Conservation (phyloP, 2,888 invertebrate species). For the Corbicula japonica region DNA sequence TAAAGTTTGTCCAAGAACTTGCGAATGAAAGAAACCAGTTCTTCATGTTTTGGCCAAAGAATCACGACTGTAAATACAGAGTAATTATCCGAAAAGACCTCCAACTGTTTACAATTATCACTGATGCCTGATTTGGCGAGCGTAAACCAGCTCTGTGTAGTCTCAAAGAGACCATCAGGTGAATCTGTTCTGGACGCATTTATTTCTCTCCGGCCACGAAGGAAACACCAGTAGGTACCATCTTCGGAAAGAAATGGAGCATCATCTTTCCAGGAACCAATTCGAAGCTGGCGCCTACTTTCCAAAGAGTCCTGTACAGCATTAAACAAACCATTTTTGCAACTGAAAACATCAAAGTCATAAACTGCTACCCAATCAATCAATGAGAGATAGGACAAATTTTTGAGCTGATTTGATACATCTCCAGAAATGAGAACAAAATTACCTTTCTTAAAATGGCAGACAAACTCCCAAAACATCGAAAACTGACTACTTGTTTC, state of each 20-base stretch:
- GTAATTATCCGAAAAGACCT: slow-evolving; percentile 55
- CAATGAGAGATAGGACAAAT: slow-evolving; percentile 53
- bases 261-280: slow-evolving; percentile 52
- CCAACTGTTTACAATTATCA: slow-evolving; percentile 45
- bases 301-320: slow-evolving; percentile 48
- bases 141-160: slow-evolving; percentile 30
- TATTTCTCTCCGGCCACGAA: slow-evolving; percentile 63
- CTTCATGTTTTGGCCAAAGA: slow-evolving; percentile 59
- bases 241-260: slow-evolving; percentile 35
- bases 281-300: slow-evolving; percentile 46
- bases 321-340: slow-evolving; percentile 57
- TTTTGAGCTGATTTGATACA: slow-evolving; percentile 3
- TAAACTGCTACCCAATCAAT: slow-evolving; percentile 71
- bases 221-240: slow-evolving; percentile 61
- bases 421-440: slow-evolving; percentile 63
- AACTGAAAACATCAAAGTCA: slow-evolving; percentile 63
- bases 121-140: slow-evolving; percentile 22
- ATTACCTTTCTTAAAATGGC: slow-evolving; percentile 49
- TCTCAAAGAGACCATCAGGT: slow-evolving; percentile 33
- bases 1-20: slow-evolving; percentile 39
- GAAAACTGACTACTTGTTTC: slow-evolving; percentile 4
- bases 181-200: slow-evolving; percentile 43
- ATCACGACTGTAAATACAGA: slow-evolving; percentile 59
- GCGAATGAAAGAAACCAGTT: slow-evolving; percentile 30
- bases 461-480: slow-evolving; percentile 22